These are phyloP conservation scores for Ormyrus rosae DNA, from an alignment of 2,888 invertebrate species.

Conservation along the genomic window DNA sequence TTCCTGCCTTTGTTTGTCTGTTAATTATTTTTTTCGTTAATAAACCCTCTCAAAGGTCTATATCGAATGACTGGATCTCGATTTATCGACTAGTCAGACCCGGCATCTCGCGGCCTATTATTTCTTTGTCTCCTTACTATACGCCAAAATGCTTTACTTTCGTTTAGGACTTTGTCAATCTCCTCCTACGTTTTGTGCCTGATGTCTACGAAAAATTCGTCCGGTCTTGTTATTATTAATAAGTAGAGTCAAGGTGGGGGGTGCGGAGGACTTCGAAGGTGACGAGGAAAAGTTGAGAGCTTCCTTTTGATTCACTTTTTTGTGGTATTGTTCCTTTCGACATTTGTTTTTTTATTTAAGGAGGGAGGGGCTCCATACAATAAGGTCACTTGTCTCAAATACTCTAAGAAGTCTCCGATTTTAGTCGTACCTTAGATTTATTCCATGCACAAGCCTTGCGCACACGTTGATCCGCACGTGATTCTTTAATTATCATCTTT, in stretches of 20 bases:
- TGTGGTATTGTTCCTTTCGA: constrained; percentile 31
- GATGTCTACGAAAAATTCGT: background rate
- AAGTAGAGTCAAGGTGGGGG: background rate
- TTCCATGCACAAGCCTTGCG: constrained; percentile 50
- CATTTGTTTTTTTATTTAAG: constrained; percentile 48
- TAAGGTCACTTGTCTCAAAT: constrained; percentile 70
- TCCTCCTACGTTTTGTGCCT: constrained; percentile 10
- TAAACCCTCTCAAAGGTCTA: constrained; percentile 20
- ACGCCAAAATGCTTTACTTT: constrained; percentile 10
- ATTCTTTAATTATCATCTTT: constrained; percentile 27
- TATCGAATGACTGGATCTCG: constrained; percentile 53
- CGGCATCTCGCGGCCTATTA: constrained; percentile 26
- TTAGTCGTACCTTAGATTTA: constrained; percentile 55
- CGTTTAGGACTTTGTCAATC: background rate
- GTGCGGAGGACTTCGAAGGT: constrained; percentile 13
- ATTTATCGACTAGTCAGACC: constrained; percentile 57
- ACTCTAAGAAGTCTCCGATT: constrained; percentile 62
- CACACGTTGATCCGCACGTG: constrained; percentile 30
- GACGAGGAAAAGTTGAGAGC: constrained; percentile 29
- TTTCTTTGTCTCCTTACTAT: constrained; percentile 19
- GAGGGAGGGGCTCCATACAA: constrained; percentile 62
- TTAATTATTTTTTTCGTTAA: constrained; percentile 10
- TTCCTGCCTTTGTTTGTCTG: constrained; percentile 14
- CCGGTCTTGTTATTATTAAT: constrained; percentile 12
- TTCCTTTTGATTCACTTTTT: constrained; percentile 45